Evolutionary conservation across 2,888 invertebrate genomes (phyloP).

Genomic region (Cephus sareptanus): DNA sequence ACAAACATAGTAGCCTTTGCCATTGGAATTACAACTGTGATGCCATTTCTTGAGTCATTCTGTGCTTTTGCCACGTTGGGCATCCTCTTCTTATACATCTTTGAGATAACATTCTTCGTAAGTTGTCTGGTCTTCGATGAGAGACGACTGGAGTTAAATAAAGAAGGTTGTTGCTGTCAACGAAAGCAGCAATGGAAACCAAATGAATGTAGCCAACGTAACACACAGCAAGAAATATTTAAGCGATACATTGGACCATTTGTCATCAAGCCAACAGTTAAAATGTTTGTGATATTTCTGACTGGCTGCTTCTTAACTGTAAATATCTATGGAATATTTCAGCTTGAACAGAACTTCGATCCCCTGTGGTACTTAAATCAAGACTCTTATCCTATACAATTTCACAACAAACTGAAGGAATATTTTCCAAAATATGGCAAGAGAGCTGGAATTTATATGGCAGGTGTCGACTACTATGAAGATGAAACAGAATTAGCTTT

Average conservation of each 20-base stretch:
- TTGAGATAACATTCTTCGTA: constrained; percentile 67
- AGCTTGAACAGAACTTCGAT: constrained; percentile 62
- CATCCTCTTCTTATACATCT: constrained; percentile 65
- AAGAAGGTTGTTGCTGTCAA: constrained; percentile 58
- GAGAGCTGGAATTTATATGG: constrained; percentile 56
- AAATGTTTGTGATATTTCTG: constrained; percentile 57
- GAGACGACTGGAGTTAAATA: constrained; percentile 53
- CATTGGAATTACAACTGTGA: constrained; percentile 67
- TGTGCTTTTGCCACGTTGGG: constrained; percentile 68
- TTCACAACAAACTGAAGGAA: constrained; percentile 54
- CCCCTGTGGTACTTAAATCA: constrained; percentile 62
- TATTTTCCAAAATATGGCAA: constrained; percentile 61
- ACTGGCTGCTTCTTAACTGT: constrained; percentile 54
- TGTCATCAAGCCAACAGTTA: constrained; percentile 59
- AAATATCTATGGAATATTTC: constrained; percentile 58
- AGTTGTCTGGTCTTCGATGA: constrained; percentile 67
- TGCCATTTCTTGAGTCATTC: constrained; percentile 68
- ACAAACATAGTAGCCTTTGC: constrained; percentile 68
- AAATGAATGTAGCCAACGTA: constrained; percentile 62
- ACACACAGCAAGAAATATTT: constrained; percentile 61
- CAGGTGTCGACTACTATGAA: constrained; percentile 59
- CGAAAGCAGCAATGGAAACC: constrained; percentile 58
- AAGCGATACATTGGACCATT: constrained; percentile 61
- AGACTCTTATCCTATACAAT: constrained; percentile 60
- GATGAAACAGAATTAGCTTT: constrained; percentile 49